Evolutionary conservation across 2,113 vertebrate species (phyloP).

Genomic region (Daphoenositta chrysoptera): DNA sequence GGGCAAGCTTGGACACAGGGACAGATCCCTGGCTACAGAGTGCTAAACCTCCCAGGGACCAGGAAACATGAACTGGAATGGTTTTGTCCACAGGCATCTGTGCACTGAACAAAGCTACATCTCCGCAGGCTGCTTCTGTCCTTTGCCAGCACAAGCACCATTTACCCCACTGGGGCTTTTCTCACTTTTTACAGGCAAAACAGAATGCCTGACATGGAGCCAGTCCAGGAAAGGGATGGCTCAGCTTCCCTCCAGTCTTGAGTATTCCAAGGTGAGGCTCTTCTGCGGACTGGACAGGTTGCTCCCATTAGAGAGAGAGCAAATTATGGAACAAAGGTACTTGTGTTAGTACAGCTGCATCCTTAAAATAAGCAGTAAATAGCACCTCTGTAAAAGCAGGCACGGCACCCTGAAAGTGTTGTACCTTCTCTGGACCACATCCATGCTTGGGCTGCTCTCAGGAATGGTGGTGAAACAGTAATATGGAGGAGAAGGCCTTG

Average conservation of each 20-base stretch:
- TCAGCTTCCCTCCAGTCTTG: background rate
- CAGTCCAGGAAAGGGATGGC: background rate
- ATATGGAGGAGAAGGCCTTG: background rate
- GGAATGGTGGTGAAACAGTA: background rate
- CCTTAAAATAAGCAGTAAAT: background rate
- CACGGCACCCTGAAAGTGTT: background rate
- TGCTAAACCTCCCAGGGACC: background rate
- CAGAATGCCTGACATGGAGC: background rate
- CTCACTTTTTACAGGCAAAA: background rate
- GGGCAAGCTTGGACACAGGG: background rate
- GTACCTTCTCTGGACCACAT: background rate
- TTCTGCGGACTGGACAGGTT: background rate
- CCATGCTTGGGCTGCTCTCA: background rate
- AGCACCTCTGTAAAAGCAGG: background rate
- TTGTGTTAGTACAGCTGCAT: background rate
- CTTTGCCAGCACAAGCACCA: background rate
- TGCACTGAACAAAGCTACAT: conserved; percentile 21
- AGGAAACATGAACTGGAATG: conserved; percentile 1
- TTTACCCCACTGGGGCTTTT: background rate
- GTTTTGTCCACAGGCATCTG: conserved; percentile 22
- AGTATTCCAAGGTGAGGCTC: background rate
- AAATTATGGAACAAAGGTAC: background rate
- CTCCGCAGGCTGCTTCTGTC: background rate
- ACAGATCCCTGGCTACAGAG: background rate
- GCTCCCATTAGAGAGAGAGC: background rate